Percentiles rank a stretch among this genome's conserved stretches.
Conservation (phyloP, 2,888 invertebrate species). For the Anthoptus insignis region DNA sequence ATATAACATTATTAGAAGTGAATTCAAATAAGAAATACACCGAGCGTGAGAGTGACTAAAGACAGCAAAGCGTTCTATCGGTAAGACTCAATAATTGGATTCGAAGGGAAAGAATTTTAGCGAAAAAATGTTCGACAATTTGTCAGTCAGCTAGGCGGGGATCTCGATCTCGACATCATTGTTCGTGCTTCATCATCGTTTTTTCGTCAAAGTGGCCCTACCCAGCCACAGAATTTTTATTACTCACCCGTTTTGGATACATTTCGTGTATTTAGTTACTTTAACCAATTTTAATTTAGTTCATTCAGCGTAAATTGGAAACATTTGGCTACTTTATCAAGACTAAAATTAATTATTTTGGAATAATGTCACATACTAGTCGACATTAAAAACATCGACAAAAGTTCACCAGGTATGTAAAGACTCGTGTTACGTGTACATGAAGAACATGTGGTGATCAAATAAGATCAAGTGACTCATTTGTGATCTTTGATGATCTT, state of each 20-base stretch:
- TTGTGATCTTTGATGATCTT: too few species aligned
- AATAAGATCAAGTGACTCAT: too few species aligned
- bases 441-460: too few species aligned
- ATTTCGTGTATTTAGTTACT: constrained; percentile 72
- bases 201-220: constrained; percentile 73
- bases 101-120: constrained; percentile 74
- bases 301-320: constrained; percentile 62
- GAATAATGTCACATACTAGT: too few species aligned
- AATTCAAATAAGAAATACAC: constrained; percentile 63
- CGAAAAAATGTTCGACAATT: constrained; percentile 79
- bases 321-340: constrained; percentile 78
- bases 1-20: constrained; percentile 55
- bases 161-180: constrained; percentile 71
- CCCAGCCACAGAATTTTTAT: constrained; percentile 73
- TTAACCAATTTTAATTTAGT: constrained; percentile 79
- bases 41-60: constrained; percentile 56
- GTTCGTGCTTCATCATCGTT: constrained; percentile 82
- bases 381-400: too few species aligned
- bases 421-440: too few species aligned
- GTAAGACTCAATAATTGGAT: constrained; percentile 77
- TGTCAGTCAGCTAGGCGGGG: constrained; percentile 74
- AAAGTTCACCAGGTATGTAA: too few species aligned
- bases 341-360: constrained; percentile 51
- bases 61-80: constrained; percentile 60
- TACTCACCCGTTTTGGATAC: constrained; percentile 70